Base-by-base conservation (phyloP, 2,888 invertebrate species). In the Oscheius sp. region DNA sequence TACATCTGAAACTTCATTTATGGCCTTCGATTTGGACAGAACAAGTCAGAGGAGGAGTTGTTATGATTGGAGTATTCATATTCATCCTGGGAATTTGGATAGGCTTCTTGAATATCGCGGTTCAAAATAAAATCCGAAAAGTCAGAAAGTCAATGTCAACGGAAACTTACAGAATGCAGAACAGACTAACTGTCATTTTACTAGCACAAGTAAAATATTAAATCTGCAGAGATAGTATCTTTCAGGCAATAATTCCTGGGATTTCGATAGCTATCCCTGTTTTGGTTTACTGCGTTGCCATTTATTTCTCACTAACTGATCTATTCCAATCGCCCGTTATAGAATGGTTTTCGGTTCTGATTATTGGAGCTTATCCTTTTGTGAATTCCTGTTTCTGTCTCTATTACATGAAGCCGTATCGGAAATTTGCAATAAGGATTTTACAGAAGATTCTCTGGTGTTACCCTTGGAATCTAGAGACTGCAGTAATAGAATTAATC, bases 131-230 rank as follows among this genome's bases (percentile, higher is more conserved):
- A 43, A 61, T 61, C 12, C 35, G 12, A 6, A 43, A 61, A 45
- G 13, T 2, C 1, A 41, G 21, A 41, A 9, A 16, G 61, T 43
- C 21, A 7, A 61, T 61, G 61, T 61, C 61, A 3, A 45, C n/a
- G 61, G 61, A 61, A 41, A 61, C 61, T 18, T 61, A 21, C 41
- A n/a, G 61, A 18, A 61, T 61, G 61, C 61, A 61, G 18, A 61
- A 61, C 43, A 61, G 61, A 6, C 41, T 61, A 23, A 61, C 61
- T 16, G 6, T n/a, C 6, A 23, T 61, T 21, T 23, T 61, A 21
- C 13, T 61, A 18, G 61, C 61, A 1, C 61, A 61, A 43, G 61
- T 61, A n/a, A n/a, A n/a, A n/a, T n/a, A n/a, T n/a, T n/a, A n/a
- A n/a, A n/a, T 55, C 25, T 55, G 6, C 55, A 55, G 55, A 55